Evolutionary conservation across 2,888 invertebrate species (phyloP).

Genomic region (Aphidius colemani): DNA sequence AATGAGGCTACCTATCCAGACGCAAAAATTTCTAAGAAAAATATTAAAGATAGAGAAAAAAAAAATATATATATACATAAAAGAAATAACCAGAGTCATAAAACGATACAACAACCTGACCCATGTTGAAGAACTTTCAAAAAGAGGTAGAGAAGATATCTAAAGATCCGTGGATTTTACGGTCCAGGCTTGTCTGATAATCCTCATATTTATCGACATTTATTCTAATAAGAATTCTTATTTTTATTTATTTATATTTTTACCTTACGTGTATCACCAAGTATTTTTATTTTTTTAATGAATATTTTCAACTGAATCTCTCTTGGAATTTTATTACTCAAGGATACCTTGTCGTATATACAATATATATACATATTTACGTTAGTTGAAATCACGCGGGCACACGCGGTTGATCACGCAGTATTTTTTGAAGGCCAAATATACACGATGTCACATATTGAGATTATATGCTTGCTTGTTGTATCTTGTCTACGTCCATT

Average conservation of each 20-base stretch:
- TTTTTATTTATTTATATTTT: slow-evolving; percentile 12
- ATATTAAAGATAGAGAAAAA: no score
- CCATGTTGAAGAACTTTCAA: slow-evolving; percentile 23
- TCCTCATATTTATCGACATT: slow-evolving; percentile 52
- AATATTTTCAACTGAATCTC: neutral
- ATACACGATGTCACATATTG: slow-evolving; percentile 7
- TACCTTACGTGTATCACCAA: slow-evolving; percentile 28
- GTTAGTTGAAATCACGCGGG: no score
- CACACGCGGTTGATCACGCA: neutral
- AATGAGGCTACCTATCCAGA: neutral
- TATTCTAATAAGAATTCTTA: slow-evolving; percentile 36
- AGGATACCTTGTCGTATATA: slow-evolving; percentile 10
- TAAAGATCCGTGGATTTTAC: slow-evolving; percentile 37
- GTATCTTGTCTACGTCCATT: slow-evolving; percentile 14
- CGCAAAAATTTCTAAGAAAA: slow-evolving; percentile 25
- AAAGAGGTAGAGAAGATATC: slow-evolving; percentile 24
- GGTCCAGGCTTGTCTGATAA: slow-evolving; percentile 40
- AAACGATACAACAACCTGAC: slow-evolving; percentile 34
- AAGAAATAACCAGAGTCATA: slow-evolving; percentile 46
- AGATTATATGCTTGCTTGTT: slow-evolving; percentile 5
- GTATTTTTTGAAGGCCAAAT: slow-evolving; percentile 7
- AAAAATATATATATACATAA: slow-evolving; percentile 22
- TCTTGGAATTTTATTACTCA: slow-evolving; percentile 22
- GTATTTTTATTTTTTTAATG: slow-evolving; percentile 17
- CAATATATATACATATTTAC: neutral